These are phyloP conservation scores for Cottus gobio DNA, from an alignment of 2,113 vertebrate species.

Conservation along the genomic window DNA sequence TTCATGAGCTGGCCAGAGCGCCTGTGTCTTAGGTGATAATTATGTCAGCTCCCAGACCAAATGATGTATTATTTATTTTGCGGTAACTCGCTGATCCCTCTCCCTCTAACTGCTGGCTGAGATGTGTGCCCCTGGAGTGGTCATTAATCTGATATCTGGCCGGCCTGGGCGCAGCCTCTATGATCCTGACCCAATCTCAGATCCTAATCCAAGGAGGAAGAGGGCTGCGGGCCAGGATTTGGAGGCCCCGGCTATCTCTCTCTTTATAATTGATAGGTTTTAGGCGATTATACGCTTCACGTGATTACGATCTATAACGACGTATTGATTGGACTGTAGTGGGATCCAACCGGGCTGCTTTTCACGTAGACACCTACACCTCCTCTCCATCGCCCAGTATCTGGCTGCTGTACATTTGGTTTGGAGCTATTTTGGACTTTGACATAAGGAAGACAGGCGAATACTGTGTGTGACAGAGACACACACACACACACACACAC, in stretches of 20 bases:
- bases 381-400: constrained; percentile 36
- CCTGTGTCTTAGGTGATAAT: constrained; percentile 81
- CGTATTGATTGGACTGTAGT: constrained; percentile 83
- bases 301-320: constrained; percentile 87
- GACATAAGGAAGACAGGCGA: constrained; percentile 35
- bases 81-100: constrained; percentile 65
- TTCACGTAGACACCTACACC: constrained; percentile 68
- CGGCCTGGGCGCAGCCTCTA: constrained; percentile 77
- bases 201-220: constrained; percentile 87
- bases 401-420: constrained; percentile 68
- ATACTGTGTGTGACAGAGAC: constrained; percentile 10
- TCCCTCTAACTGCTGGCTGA: constrained; percentile 78
- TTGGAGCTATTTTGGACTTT: constrained; percentile 61
- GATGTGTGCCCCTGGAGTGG: constrained; percentile 83
- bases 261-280: constrained; percentile 88
- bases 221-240: constrained; percentile 86
- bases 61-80: constrained; percentile 86
- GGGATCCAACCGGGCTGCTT: constrained; percentile 65
- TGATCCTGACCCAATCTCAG: constrained; percentile 86
- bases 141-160: constrained; percentile 86
- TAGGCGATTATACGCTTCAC: constrained; percentile 83
- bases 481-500: background rate
- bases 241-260: constrained; percentile 78
- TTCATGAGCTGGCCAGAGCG: constrained; percentile 59
- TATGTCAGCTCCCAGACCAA: constrained; percentile 82